Evolutionary conservation across 23 tunicate genomes (phyloP).

Genomic region (Aplidium turbinatum): DNA sequence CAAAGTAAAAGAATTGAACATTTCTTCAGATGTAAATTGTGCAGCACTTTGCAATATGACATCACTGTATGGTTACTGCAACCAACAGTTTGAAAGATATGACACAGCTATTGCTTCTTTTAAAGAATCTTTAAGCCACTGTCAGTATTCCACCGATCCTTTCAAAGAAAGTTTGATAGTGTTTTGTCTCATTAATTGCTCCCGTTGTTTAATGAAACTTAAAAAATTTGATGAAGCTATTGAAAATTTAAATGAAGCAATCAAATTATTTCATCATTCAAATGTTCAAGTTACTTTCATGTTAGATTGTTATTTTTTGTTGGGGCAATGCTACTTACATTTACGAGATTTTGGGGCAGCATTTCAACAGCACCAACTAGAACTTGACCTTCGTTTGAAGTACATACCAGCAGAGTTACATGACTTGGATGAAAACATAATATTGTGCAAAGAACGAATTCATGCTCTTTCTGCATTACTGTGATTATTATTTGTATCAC

Average conservation of each 20-base stretch:
- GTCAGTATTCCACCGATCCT: background rate
- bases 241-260: background rate
- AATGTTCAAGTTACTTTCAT: background rate
- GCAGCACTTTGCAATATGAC: background rate
- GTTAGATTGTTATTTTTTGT: background rate
- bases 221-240: background rate
- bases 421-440: too few species aligned
- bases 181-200: background rate
- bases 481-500: too few species aligned
- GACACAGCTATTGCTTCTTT: background rate
- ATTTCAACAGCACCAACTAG: too few species aligned
- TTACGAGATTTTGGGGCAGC: background rate
- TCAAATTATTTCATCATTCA: background rate
- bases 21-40: background rate
- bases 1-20: background rate
- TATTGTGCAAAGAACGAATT: too few species aligned
- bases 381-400: too few species aligned
- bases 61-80: background rate
- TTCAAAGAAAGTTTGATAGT: background rate
- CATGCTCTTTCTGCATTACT: too few species aligned
- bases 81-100: background rate
- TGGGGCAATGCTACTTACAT: slow-evolving; percentile 5
- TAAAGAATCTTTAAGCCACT: background rate
- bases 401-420: too few species aligned
- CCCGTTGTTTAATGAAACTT: background rate